A percentile compares a stretch with the other conserved stretches of the same genome.
Conservation (phyloP, 2,797 vertebrate genomes). For the Ctenochaetus hawaiiensis region DNA sequence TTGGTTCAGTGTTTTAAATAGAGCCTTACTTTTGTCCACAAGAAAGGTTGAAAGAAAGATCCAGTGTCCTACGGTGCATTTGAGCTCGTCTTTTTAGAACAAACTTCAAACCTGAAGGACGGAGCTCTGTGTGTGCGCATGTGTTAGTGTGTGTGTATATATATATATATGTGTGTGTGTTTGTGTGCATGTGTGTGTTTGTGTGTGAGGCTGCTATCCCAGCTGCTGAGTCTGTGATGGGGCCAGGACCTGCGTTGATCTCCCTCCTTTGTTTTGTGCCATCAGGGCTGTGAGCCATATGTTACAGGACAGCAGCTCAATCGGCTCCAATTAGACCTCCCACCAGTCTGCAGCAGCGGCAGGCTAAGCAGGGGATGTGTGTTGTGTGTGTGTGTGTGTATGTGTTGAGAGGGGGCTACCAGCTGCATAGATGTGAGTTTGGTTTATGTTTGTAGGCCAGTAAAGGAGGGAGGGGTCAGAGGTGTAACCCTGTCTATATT, state of each 20-base stretch:
- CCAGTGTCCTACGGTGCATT: neutral
- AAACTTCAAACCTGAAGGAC: constrained; percentile 21
- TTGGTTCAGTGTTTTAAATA: neutral
- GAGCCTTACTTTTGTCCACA: neutral
- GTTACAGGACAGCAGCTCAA: constrained; percentile 76
- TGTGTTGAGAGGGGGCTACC: constrained; percentile 30
- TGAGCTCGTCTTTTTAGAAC: constrained; percentile 31
- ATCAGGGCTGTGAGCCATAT: constrained; percentile 78
- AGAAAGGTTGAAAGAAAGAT: constrained; percentile 6
- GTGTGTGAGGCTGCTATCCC: constrained; percentile 30
- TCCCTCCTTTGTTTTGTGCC: constrained; percentile 62
- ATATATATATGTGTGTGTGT: neutral
- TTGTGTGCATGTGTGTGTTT: neutral
- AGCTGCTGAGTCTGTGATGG: constrained; percentile 71
- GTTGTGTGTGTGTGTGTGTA: constrained; percentile 12
- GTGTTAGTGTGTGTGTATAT: neutral
- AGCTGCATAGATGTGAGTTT: constrained; percentile 66
- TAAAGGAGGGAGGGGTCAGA: constrained; percentile 26
- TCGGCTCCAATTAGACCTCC: constrained; percentile 79
- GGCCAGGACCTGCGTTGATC: constrained; percentile 61
- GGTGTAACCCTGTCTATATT: neutral
- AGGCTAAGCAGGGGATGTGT: constrained; percentile 29
- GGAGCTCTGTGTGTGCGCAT: neutral
- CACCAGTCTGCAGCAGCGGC: constrained; percentile 51
- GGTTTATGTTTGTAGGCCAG: constrained; percentile 41